Percentiles rank a stretch among this genome's conserved stretches.
These are phyloP conservation scores for Drosophila quadrilineata DNA, from an alignment of 1,140 invertebrate genomes.

Conservation along the genomic window DNA sequence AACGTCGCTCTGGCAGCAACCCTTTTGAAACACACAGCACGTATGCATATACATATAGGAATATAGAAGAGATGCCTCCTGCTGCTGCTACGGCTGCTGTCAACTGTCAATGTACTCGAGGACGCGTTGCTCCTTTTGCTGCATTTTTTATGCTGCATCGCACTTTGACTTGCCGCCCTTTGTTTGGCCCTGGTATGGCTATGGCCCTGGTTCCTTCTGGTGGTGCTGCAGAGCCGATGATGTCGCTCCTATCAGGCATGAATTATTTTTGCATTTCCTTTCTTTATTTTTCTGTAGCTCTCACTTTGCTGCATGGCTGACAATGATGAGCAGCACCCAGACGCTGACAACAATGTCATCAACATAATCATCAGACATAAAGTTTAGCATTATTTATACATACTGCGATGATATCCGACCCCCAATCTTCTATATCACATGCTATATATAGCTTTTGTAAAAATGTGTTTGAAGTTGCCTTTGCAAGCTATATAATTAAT, in stretches of 20 bases:
- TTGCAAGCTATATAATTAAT: constrained; percentile 30
- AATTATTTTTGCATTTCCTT: constrained; percentile 50
- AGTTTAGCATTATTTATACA: constrained; percentile 35
- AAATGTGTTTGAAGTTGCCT: constrained; percentile 15
- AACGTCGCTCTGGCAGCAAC: background rate
- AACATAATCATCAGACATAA: constrained; percentile 58
- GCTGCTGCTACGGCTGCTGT: no score
- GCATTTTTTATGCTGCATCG: constrained; percentile 72
- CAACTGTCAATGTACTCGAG: constrained; percentile 70
- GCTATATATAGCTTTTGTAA: constrained; percentile 5
- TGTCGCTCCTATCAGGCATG: constrained; percentile 41
- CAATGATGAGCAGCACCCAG: constrained; percentile 28
- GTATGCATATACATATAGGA: constrained; percentile 53
- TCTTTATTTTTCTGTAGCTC: no score
- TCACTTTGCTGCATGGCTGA: constrained; percentile 29
- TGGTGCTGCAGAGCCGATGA: background rate
- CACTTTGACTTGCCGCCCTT: constrained; percentile 65
- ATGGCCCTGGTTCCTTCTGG: no score
- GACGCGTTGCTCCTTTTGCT: constrained; percentile 54
- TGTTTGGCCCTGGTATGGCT: no score
- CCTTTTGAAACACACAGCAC: background rate
- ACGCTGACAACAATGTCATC: constrained; percentile 61
- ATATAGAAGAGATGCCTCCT: constrained; percentile 14
- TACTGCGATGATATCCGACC: no score
- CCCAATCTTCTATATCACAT: no score